These are phyloP conservation scores for Aphelocoma californica DNA, from an alignment of 2,797 vertebrate species.

Conservation along the genomic window DNA sequence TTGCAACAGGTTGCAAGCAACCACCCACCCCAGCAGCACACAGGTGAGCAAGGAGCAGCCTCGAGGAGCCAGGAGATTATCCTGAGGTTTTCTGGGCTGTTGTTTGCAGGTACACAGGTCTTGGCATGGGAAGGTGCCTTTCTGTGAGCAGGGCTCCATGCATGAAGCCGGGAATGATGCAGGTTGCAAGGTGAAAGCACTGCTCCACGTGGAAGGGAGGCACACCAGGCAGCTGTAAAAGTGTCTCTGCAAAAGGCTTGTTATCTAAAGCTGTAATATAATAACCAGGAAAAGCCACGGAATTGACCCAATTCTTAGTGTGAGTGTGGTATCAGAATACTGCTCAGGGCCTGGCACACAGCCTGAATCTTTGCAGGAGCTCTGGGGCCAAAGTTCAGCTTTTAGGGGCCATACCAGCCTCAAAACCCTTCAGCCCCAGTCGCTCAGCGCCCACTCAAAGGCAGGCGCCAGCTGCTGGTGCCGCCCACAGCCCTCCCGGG, in stretches of 20 bases:
- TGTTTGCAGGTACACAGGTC: not conserved
- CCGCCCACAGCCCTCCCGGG: accelerated
- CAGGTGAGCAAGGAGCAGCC: not conserved
- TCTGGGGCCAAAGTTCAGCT: not conserved
- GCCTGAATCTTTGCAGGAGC: not conserved
- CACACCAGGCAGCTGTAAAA: not conserved
- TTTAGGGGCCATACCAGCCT: not conserved
- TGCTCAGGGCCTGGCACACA: not conserved
- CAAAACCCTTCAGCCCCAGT: not conserved
- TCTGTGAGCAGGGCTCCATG: not conserved
- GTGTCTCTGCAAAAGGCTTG: not conserved
- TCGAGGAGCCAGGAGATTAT: not conserved
- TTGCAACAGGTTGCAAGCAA: not conserved
- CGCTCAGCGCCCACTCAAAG: accelerated
- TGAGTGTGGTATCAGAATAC: not conserved
- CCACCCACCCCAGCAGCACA: not conserved
- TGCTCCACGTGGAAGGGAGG: not conserved
- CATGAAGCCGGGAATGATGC: accelerated
- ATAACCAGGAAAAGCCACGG: not conserved
- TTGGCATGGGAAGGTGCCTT: not conserved
- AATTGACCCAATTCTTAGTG: not conserved
- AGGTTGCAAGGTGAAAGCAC: not conserved
- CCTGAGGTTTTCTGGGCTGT: not conserved
- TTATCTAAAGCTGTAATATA: not conserved
- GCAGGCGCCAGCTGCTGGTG: not conserved